Evolutionary conservation across 1,140 invertebrate genomes (phyloP).

Genomic region (Eufriesea mexicana): DNA sequence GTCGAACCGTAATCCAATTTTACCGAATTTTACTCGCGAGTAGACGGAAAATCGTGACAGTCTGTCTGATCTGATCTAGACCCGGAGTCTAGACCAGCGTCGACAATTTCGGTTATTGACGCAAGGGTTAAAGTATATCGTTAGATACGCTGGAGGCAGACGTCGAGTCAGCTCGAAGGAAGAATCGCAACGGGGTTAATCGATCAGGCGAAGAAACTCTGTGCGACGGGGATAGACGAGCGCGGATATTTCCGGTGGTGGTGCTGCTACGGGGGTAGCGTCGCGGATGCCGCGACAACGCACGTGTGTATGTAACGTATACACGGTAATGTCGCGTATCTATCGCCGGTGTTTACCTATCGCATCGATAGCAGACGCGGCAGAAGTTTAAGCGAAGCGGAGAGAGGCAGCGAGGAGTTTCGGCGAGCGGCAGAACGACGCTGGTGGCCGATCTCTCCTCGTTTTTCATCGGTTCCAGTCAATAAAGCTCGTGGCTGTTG

Average conservation of each 20-base stretch:
- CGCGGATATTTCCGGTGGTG: constrained; percentile 50
- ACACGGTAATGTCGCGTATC: constrained; percentile 59
- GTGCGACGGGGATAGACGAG: not conserved
- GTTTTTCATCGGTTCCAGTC: constrained; percentile 77
- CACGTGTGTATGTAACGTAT: constrained; percentile 42
- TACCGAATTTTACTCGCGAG: no score
- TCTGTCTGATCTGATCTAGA: no score
- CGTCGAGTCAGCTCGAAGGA: not conserved
- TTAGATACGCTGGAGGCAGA: not conserved
- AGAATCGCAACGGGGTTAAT: not conserved
- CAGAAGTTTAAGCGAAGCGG: constrained; percentile 51
- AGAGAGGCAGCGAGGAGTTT: constrained; percentile 44
- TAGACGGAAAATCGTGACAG: no score
- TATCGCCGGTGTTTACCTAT: constrained; percentile 66
- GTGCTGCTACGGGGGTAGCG: no score
- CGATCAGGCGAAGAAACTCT: constrained; percentile 5
- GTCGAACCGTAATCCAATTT: no score
- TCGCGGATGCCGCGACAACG: not conserved
- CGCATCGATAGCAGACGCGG: constrained; percentile 57
- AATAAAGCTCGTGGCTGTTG: constrained; percentile 76
- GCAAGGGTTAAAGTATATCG: not conserved
- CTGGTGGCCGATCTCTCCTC: constrained; percentile 65
- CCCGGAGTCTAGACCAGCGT: no score
- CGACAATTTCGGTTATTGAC: not conserved
- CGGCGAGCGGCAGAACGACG: constrained; percentile 44